Evolutionary conservation across 2,113 vertebrate species (phyloP).

Genomic region (Bagarius yarrelli): DNA sequence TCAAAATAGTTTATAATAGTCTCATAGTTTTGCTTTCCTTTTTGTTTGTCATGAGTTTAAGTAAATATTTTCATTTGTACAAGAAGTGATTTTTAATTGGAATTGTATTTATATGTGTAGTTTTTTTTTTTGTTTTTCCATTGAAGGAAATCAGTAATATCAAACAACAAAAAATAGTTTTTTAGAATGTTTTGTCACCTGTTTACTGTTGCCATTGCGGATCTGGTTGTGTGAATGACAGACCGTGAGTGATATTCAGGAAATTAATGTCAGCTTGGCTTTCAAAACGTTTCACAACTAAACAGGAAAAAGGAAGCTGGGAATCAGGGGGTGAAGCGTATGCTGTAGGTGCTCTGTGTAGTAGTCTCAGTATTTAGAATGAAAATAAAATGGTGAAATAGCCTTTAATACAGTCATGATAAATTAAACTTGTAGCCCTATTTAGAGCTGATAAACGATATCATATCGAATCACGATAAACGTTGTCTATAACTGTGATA

Average conservation of each 20-base stretch:
- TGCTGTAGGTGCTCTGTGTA: neutral
- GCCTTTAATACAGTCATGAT: neutral
- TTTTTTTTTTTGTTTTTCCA: too few relatives aligned
- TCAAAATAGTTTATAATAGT: neutral
- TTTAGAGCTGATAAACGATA: too few relatives aligned
- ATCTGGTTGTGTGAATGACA: neutral
- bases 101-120: too few relatives aligned
- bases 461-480: too few relatives aligned
- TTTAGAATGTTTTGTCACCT: too few relatives aligned
- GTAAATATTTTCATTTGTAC: too few relatives aligned
- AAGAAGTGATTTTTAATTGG: too few relatives aligned
- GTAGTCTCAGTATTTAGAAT: neutral
- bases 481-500: too few relatives aligned
- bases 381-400: slow-evolving; percentile 61
- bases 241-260: neutral
- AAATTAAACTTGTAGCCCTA: neutral
- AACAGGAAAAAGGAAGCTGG: slow-evolving; percentile 40
- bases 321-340: neutral
- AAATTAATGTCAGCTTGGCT: neutral
- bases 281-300: neutral
- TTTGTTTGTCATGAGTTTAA: neutral
- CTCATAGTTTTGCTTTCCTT: neutral
- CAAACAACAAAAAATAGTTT: too few relatives aligned
- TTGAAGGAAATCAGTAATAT: too few relatives aligned
- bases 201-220: neutral